These are phyloP conservation scores for Ariolimax columbianus DNA, from an alignment of 2,888 invertebrate species.

Conservation along the genomic window DNA sequence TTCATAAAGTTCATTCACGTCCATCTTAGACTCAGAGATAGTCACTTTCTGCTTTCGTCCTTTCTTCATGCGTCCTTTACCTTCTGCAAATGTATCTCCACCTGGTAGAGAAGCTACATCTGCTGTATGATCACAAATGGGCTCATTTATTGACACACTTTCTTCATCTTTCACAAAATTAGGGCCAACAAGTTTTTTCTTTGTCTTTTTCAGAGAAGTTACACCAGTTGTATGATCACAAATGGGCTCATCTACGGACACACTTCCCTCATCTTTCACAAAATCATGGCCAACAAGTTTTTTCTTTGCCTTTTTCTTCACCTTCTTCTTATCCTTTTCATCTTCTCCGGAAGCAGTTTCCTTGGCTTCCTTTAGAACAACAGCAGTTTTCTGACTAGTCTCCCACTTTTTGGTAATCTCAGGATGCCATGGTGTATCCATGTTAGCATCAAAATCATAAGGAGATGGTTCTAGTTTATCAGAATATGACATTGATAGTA, in stretches of 20 bases:
- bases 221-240: not conserved
- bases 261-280: conserved; percentile 7
- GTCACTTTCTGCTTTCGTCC: conserved; percentile 52
- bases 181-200: conserved; percentile 50
- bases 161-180: conserved; percentile 24
- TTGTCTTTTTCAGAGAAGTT: conserved; percentile 60
- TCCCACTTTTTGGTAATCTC: conserved; percentile 58
- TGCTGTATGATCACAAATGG: not conserved
- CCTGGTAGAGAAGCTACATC: not conserved
- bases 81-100: conserved; percentile 23
- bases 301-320: conserved; percentile 59
- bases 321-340: conserved; percentile 56
- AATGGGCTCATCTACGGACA: not conserved
- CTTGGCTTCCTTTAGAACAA: conserved; percentile 19
- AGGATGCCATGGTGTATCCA: conserved; percentile 51
- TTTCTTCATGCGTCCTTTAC: conserved; percentile 48
- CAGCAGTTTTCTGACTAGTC: conserved; percentile 37
- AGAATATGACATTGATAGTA: not conserved
- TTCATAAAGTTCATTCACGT: conserved; percentile 51
- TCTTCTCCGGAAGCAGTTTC: conserved; percentile 34
- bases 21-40: conserved; percentile 39
- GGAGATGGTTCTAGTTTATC: conserved; percentile 53
- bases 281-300: conserved; percentile 38
- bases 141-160: not conserved
- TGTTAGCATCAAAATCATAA: conserved; percentile 54